Conservation (phyloP, 2,113 vertebrate species). For the Plecturocebus donacophilus region DNA sequence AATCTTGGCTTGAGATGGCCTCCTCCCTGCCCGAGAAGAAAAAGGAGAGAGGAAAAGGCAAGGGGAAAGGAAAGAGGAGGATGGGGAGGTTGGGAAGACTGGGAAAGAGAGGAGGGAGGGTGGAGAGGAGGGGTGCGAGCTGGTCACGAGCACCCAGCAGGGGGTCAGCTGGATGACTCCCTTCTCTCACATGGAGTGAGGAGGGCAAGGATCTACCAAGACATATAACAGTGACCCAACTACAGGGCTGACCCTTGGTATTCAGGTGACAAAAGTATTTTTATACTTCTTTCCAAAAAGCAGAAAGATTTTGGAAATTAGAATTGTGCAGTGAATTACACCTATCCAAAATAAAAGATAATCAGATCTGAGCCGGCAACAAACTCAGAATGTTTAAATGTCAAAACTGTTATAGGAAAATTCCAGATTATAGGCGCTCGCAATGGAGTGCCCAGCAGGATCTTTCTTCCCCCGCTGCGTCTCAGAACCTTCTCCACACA, state of each 20-base stretch:
- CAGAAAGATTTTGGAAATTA: background rate
- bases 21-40: background rate
- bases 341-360: background rate
- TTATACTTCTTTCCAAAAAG: conserved; percentile 5
- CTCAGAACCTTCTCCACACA: background rate
- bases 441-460: background rate
- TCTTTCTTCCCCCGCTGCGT: background rate
- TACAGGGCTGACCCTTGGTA: background rate
- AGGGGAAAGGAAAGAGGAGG: no score
- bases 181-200: conserved; percentile 30
- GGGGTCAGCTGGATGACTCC: background rate
- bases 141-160: background rate
- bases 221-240: conserved; percentile 3
- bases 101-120: rapidly evolving
- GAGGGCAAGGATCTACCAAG: conserved; percentile 15
- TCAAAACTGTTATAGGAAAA: background rate
- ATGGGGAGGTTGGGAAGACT: no score
- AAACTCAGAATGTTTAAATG: background rate
- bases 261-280: conserved; percentile 47
- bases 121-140: background rate
- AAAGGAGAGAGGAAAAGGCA: background rate
- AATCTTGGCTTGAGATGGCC: background rate
- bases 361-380: background rate
- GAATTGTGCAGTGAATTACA: background rate
- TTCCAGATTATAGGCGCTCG: background rate